Evolutionary conservation across 2,113 vertebrate genomes (phyloP).

Genomic region (Antigone vipio): DNA sequence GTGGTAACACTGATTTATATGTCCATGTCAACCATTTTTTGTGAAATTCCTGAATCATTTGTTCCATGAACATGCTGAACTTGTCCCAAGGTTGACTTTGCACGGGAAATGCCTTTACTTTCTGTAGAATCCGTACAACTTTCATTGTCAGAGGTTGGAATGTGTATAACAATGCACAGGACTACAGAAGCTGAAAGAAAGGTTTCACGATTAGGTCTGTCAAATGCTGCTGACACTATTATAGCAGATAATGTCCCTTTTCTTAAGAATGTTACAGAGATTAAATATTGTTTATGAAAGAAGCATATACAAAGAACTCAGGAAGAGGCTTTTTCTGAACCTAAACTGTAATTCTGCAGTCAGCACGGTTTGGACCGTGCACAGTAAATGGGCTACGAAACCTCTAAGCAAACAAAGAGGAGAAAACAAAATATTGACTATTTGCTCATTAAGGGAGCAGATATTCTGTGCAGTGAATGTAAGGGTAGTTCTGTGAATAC

Average conservation of each 20-base stretch:
- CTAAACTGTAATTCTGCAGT: neutral
- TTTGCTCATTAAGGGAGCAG: neutral
- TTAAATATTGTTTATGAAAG: neutral
- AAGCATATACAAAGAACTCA: neutral
- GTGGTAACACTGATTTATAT: neutral
- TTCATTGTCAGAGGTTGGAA: neutral
- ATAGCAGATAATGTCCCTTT: neutral
- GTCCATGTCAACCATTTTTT: neutral
- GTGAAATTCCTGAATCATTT: neutral
- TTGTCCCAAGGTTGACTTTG: neutral
- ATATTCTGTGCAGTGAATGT: neutral
- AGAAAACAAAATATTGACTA: constrained; percentile 16
- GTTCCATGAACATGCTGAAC: neutral
- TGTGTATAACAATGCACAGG: neutral
- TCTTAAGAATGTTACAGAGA: neutral
- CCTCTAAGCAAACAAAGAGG: neutral
- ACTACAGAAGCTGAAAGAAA: neutral
- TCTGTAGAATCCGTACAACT: neutral
- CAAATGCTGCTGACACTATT: neutral
- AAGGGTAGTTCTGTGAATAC: neutral
- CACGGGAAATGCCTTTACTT: neutral
- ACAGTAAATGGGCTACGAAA: neutral
- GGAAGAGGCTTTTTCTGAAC: neutral
- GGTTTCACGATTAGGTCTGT: neutral
- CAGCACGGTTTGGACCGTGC: neutral